Conservation (phyloP, 2,888 invertebrate species). For the Ypsolopha sequella region DNA sequence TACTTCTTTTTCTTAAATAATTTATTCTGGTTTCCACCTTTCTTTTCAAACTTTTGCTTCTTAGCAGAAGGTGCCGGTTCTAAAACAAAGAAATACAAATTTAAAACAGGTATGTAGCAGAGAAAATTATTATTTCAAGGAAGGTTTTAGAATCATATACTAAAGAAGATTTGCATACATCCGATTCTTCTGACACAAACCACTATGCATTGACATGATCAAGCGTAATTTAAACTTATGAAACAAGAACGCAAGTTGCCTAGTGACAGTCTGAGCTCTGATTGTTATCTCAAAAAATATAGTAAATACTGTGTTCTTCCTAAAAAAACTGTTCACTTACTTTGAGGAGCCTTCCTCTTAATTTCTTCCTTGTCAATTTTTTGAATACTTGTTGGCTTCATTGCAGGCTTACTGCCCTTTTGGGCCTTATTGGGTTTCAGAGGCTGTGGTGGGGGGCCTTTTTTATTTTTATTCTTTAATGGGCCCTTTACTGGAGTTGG, state of each 20-base stretch:
- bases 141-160: no score
- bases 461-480: constrained; percentile 4
- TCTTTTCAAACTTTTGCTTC: constrained; percentile 50
- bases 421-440: neutral
- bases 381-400: neutral
- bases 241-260: no score
- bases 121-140: no score
- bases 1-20: constrained; percentile 48
- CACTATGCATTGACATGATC: no score
- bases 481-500: constrained; percentile 5
- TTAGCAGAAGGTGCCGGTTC: constrained; percentile 24
- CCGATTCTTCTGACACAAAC: no score
- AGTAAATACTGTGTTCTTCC: no score
- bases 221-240: no score
- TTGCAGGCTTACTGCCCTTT: neutral
- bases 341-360: constrained; percentile 1
- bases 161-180: no score
- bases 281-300: no score
- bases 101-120: no score
- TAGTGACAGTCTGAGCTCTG: no score
- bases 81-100: constrained; percentile 18
- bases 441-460: constrained; percentile 1
- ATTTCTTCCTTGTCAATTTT: neutral
- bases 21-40: constrained; percentile 34
- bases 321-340: neutral